Conservation (phyloP, 2,113 vertebrate genomes). For the Amblyornis subalaris region DNA sequence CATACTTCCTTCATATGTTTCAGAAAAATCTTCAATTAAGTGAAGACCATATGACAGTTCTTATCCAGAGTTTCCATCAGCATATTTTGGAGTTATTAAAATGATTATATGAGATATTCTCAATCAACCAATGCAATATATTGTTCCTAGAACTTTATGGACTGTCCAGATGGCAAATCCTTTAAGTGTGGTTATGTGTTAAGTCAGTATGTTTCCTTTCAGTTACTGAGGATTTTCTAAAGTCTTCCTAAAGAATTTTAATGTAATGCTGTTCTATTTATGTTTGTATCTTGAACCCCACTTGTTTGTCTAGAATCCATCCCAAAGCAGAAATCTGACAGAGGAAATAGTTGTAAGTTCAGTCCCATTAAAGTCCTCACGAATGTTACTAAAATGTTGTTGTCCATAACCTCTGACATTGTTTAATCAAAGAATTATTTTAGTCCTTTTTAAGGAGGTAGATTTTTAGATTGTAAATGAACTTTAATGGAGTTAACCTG, state of each 20-base stretch:
- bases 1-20: constrained; percentile 61
- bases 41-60: constrained; percentile 56
- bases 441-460: neutral
- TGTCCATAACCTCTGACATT: neutral
- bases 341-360: neutral
- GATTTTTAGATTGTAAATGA: neutral
- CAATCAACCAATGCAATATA: neutral
- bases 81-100: constrained; percentile 55
- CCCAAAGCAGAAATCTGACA: neutral
- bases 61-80: constrained; percentile 37
- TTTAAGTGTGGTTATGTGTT: neutral
- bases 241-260: neutral
- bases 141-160: neutral
- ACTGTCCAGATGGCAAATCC: neutral
- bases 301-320: neutral
- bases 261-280: neutral
- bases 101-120: constrained; percentile 14
- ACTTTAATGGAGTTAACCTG: neutral
- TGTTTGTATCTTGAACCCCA: neutral
- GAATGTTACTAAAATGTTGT: neutral
- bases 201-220: neutral
- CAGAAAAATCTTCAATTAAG: constrained; percentile 74
- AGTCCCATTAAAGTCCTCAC: neutral
- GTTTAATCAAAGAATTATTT: neutral
- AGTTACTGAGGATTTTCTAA: neutral